Evolutionary conservation across 2,797 vertebrate species (phyloP), one percentile per base, ranked within the genome.

Genomic region (Lacerta viridis): DNA sequence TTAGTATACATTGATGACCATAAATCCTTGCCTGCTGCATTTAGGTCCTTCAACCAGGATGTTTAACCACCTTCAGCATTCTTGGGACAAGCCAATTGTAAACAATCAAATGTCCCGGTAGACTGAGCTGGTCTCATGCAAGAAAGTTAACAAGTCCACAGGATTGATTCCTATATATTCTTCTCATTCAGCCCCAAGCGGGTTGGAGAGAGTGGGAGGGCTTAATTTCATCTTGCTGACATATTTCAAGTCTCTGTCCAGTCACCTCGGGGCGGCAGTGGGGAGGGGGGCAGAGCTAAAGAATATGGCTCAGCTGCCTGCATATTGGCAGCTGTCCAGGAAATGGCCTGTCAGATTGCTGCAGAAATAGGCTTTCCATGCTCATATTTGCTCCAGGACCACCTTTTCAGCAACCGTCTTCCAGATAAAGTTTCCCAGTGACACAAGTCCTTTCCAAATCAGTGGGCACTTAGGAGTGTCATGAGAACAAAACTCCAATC

Each of bases 381-480:
- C 36, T 79, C 41, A 55, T 25, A 72, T 36, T 74, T 71, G 55
- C 25, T 75, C 59, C 64, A 29, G 55, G 27, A n/a, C 23, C 75
- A 85, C 55, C 77, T 80, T 89, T 89, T 85, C 41, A 81, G 69
- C 83, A 81, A 75, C 39, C 39, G 55, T 39, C 71, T 55, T 85
- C 36, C 41, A 50, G 68, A 83, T 72, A 66, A 80, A 75, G 83
- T 66, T 46, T 68, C 69, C n/a, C 71, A 71, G 84, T 75, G 59
- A 81, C 71, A 81, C 33, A 81, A 75, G 80, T 93, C 90, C 92
- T 83, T 84, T 81, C 72, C 88, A 92, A 92, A 80, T 69, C 90
- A 66, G 84, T 92, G 94, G 89, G 88, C 68, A 93, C 89, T 92
- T 2, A 3, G 39, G 76, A 80, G 59, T 80, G 84, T 84, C 85